Conservation (phyloP, 1,140 invertebrate species). For the Trinorchestia longiramus region DNA sequence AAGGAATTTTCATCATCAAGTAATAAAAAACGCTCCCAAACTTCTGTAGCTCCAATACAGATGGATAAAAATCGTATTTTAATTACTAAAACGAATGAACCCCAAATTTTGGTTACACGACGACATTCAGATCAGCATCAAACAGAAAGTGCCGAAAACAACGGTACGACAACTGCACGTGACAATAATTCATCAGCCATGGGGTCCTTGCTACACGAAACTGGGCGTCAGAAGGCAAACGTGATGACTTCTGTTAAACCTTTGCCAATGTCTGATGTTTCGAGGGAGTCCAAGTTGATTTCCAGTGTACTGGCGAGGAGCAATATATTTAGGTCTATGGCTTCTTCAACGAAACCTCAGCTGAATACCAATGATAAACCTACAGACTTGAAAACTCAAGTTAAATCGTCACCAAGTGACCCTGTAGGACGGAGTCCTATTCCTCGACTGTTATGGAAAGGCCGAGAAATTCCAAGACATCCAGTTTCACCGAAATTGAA, state of each 20-base stretch:
- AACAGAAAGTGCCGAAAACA: not conserved
- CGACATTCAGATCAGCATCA: not conserved
- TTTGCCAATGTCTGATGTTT: not conserved
- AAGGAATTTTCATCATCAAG: not conserved
- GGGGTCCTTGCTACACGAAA: not conserved
- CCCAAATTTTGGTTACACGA: not conserved
- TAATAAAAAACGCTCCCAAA: not conserved
- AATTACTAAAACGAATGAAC: not conserved
- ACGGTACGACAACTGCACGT: not conserved
- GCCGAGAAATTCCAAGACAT: not conserved
- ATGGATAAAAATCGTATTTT: not conserved
- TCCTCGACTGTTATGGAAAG: not conserved
- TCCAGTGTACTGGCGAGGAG: conserved; percentile 13
- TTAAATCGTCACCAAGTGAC: not conserved
- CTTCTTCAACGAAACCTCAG: not conserved
- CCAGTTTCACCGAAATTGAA: not conserved
- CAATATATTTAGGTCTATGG: conserved; percentile 16
- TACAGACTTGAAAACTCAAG: not conserved
- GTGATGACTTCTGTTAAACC: not conserved
- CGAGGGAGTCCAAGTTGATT: not conserved
- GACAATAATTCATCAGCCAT: not conserved
- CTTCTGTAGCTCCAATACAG: not conserved
- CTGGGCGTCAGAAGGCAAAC: not conserved
- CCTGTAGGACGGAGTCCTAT: not conserved
- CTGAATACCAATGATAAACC: not conserved